Base-by-base conservation (phyloP, 2,113 vertebrate genomes). In the Mormyrus iriodes region DNA sequence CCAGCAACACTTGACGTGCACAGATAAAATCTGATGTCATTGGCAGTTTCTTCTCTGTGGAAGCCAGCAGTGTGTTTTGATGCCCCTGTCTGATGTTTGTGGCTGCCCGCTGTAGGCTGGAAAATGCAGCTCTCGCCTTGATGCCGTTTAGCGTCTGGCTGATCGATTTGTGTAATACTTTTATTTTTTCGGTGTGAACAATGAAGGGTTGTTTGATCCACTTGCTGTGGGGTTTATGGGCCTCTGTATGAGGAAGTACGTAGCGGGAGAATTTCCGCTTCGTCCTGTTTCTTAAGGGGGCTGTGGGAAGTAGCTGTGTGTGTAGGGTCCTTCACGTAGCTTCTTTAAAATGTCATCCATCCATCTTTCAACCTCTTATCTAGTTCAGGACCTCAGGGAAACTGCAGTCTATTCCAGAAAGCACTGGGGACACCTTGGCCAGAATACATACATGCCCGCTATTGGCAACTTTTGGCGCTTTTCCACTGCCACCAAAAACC, bases 91-190 rank as follows among this genome's bases (percentile, higher is more conserved):
- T 27, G 61, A 10, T 9, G 6, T 48, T 0, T 24, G 39, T 4
- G 0, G 1, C 24, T n/a, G 44, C 19, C 42, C 61, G 27, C 31
- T 3, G 58, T 69, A 61, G 19, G 53, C 35, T 9, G 7, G 85
- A 12, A 65, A 90, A 65, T 5, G 51, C n/a, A 79, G 49, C 89
- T 53, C 85, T 87, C 49, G 24, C 55, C 49, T 46, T 55, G 39
- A 76, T 89, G 85, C 61, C 15, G 48, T 73, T 89, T 51, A 17
- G 55, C 15, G 48, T 76, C 39, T 51, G 61, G 51, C 51, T 52
- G 85, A 82, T 79, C 52, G 65, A 48, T 76, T 90, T 79, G 61
- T 46, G 86, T 76, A 55, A 76, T 44, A 27, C 61, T 65, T 65
- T 27, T 65, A 4, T 27, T 65, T 44, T 90, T 73, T 53, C 4